Evolutionary conservation across 2,797 vertebrate genomes (phyloP).

Genomic region (Morus bassanus): DNA sequence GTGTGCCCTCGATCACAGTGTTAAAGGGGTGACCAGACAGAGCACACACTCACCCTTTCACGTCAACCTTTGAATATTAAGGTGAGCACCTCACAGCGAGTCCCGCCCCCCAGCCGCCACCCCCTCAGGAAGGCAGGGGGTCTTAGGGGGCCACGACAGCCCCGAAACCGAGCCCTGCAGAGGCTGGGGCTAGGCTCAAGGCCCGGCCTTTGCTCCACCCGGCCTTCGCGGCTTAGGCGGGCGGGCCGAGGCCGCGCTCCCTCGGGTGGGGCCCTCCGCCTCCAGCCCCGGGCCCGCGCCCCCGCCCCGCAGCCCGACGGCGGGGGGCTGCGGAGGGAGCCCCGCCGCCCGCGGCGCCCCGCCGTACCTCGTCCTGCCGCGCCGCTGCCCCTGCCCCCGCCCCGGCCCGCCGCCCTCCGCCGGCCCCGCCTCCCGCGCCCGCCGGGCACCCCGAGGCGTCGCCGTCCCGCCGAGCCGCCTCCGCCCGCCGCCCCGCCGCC

Average conservation of each 20-base stretch:
- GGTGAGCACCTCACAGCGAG: fast-evolving
- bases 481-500: fast-evolving
- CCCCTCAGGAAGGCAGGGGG: fast-evolving
- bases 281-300: background rate
- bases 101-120: background rate
- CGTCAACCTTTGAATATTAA: background rate
- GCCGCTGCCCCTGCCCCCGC: no score
- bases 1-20: fast-evolving
- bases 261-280: no score
- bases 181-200: background rate
- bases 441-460: background rate
- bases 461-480: fast-evolving
- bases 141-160: background rate
- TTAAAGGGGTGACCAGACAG: background rate
- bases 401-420: background rate
- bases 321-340: fast-evolving
- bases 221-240: background rate
- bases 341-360: background rate
- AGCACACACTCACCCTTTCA: background rate
- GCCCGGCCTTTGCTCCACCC: background rate
- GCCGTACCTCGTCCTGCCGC: background rate
- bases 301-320: no score
- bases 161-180: no score
- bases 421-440: background rate
- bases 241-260: background rate